Evolutionary conservation across 2,888 invertebrate genomes (phyloP), one percentile per base, ranked within the genome.

Genomic region (Invenusta paracnida): DNA sequence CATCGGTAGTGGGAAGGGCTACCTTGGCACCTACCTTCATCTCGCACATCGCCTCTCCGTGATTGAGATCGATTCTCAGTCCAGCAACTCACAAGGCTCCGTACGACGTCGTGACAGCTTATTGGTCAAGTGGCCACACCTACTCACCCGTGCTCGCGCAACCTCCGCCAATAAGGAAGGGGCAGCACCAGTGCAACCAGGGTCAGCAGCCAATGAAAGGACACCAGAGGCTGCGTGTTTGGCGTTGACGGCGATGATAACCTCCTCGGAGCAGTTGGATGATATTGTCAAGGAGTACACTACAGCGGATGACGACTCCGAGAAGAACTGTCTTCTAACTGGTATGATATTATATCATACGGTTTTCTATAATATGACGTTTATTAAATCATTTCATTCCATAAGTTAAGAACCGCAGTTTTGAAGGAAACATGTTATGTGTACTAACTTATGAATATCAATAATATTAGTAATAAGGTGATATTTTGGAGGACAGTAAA

Each of bases 1-100:
- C 90, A 94, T 95, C 73, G 97, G 97, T 0, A 96, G 96, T 89
- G 97, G 97, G 0, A 95, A 95, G 90, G 97, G 96, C 0, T 95
- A 96, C 91, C 92, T 96, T 66, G 94, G 95, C 73, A 94, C 94
- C 0, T 93, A 94, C 13, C 90, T 97, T 82, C 93, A 94, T 0
- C 92, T 95, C 0, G 93, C 94, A 87, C 94, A 95, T 90, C 91
- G 93, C 29, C 92, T 95, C 86, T 94, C 94, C 67, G 95, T 96
- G 29, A 92, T 97, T 17, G 96, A 96, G 0, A 93, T 97, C 0
- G 97, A 97, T 92, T 94, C 94, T 5, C 94, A 94, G 27, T 90
- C 92, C 11, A 90, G 91, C 0, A 95, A 95, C 87, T 94, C 94
- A 0, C 91, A 93, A 86, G 94, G 95, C 87, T 95, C 95, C 2